Evolutionary conservation across 2,113 vertebrate genomes (phyloP).

Genomic region (Triplophysa siluroides): DNA sequence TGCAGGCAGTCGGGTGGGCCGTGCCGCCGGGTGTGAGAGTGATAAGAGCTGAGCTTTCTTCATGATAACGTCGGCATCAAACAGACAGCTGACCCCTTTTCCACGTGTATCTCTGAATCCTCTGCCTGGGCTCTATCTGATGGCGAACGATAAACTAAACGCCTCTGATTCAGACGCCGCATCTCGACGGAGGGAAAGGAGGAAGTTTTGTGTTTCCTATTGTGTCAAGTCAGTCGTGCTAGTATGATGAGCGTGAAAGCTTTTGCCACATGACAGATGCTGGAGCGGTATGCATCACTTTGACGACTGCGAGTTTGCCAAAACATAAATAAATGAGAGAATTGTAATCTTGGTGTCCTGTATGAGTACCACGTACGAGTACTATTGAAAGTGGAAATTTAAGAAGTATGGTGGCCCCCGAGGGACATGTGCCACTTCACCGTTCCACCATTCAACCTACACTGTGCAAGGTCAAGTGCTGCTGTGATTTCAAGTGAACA

Average conservation of each 20-base stretch:
- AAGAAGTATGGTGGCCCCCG: slow-evolving; percentile 37
- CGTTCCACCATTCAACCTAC: slow-evolving; percentile 55
- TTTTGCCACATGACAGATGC: not conserved
- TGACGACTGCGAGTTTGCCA: not conserved
- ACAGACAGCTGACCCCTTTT: slow-evolving; percentile 56
- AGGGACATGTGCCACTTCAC: slow-evolving; percentile 41
- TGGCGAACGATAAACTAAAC: slow-evolving; percentile 37
- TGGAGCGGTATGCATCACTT: not conserved
- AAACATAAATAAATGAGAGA: too few relatives aligned
- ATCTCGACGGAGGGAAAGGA: slow-evolving; percentile 22
- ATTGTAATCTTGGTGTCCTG: not conserved
- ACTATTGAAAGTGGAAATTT: slow-evolving; percentile 45
- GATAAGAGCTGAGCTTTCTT: slow-evolving; percentile 66
- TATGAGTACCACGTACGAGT: not conserved
- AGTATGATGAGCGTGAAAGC: not conserved
- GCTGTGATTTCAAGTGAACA: slow-evolving; percentile 45
- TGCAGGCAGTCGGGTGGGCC: slow-evolving; percentile 52
- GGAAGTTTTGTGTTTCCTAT: not conserved
- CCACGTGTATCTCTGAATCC: slow-evolving; percentile 45
- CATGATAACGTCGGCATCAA: slow-evolving; percentile 75
- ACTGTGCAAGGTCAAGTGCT: slow-evolving; percentile 50
- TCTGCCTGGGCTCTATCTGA: slow-evolving; percentile 34
- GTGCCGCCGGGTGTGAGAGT: slow-evolving; percentile 68
- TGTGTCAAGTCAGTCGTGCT: slow-evolving; percentile 4
- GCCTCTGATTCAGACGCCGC: slow-evolving; percentile 42